A percentile compares a stretch with the other conserved stretches of the same genome.
Conservation (phyloP, 2,797 vertebrate genomes). For the Discoglossus pictus region DNA sequence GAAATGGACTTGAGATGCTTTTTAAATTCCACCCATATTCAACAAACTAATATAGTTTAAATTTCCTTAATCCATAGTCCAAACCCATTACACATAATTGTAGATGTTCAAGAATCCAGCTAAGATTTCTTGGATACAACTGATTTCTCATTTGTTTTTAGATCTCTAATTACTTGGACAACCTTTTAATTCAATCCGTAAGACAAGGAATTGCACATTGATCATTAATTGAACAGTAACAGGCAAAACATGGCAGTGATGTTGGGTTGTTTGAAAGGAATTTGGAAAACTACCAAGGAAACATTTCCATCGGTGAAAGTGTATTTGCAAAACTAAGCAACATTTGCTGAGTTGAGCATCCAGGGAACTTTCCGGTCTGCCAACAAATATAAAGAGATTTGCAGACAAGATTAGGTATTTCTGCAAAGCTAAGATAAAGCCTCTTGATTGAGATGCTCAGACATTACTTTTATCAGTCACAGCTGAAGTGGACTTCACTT, state of each 20-base stretch:
- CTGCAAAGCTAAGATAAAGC: slow-evolving; percentile 28
- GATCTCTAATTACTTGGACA: slow-evolving; percentile 32
- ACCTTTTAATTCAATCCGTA: slow-evolving; percentile 19
- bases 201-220: slow-evolving; percentile 7
- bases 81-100: too few species aligned
- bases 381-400: slow-evolving; percentile 33
- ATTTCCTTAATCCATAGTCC: too few species aligned
- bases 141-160: too few species aligned
- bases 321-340: slow-evolving; percentile 7
- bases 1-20: too few species aligned
- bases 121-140: too few species aligned
- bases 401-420: slow-evolving; percentile 14
- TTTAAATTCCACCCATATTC: too few species aligned
- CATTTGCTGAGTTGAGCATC: slow-evolving; percentile 10
- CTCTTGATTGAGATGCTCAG: slow-evolving; percentile 14
- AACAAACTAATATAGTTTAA: too few species aligned
- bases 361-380: slow-evolving; percentile 18
- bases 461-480: slow-evolving; percentile 35
- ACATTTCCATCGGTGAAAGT: slow-evolving; percentile 22
- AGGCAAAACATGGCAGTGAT: slow-evolving; percentile 14
- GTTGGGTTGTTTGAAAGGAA: slow-evolving; percentile 31
- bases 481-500: neutral
- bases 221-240: slow-evolving; percentile 20
- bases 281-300: slow-evolving; percentile 24
- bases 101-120: too few species aligned